Conservation (phyloP, 2,888 invertebrate species). For the Azorinus chamasolen region DNA sequence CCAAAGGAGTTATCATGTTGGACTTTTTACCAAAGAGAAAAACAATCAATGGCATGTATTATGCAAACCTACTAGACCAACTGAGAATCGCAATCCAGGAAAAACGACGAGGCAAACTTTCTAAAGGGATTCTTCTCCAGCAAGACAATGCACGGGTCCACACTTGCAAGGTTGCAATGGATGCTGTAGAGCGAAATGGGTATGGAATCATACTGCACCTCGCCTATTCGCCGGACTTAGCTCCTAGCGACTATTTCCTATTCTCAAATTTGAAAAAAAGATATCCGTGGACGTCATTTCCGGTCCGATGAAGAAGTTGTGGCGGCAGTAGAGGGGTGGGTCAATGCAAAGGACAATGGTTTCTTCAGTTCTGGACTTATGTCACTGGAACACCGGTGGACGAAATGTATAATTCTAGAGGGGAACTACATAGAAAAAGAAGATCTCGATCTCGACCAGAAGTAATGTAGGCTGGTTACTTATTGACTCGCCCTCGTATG, state of each 20-base stretch:
- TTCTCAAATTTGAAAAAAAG: conserved; percentile 1
- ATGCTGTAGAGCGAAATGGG: conserved; percentile 10
- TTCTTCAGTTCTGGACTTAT: neutral
- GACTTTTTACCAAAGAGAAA: neutral
- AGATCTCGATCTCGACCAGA: too few species aligned
- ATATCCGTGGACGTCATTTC: conserved; percentile 2
- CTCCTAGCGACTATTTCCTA: neutral
- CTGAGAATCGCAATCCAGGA: neutral
- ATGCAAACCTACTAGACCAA: conserved; percentile 2
- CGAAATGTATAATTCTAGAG: too few species aligned
- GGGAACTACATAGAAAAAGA: too few species aligned
- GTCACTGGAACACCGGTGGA: too few species aligned
- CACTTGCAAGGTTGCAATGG: conserved; percentile 18
- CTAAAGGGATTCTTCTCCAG: conserved; percentile 3
- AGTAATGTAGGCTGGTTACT: too few species aligned
- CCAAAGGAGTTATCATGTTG: conserved; percentile 1
- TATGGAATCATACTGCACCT: conserved; percentile 11
- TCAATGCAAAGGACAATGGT: neutral
- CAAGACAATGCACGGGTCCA: conserved; percentile 17
- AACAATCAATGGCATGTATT: neutral
- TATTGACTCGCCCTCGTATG: too few species aligned
- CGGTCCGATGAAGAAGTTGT: neutral
- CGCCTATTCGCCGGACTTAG: conserved; percentile 4
- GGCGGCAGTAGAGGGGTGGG: neutral
- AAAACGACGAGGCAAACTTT: conserved; percentile 1